phyloP scores from a whole-genome alignment of 1,140 invertebrate species.

The Temnothorax nylanderi region DNA sequence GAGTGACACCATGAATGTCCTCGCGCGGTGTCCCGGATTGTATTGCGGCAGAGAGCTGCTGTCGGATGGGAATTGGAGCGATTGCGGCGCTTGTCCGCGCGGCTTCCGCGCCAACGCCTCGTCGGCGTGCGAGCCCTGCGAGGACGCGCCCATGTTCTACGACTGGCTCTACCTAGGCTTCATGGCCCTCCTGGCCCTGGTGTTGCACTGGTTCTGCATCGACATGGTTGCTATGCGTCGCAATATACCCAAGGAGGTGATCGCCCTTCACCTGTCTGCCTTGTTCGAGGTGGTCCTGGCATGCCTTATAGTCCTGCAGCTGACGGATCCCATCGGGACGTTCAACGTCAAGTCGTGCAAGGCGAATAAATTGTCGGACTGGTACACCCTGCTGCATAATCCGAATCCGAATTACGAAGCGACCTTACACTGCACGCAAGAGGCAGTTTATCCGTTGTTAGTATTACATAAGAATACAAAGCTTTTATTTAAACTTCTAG shows the following conservation, averaged over 20 bases:
- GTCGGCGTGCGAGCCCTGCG: constrained; percentile 92
- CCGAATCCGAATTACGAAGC: constrained; percentile 96
- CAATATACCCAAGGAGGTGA: constrained; percentile 90
- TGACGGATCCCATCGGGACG: constrained; percentile 92
- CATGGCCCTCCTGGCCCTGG: constrained; percentile 94
- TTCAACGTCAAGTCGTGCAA: constrained; percentile 92
- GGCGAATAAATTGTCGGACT: constrained; percentile 93
- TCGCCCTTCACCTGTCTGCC: constrained; percentile 92
- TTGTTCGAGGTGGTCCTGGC: constrained; percentile 92
- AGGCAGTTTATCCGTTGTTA: constrained; percentile 98
- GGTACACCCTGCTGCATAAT: constrained; percentile 98
- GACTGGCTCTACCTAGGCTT: constrained; percentile 98
- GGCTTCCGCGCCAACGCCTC: constrained; percentile 90
- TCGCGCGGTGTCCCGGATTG: constrained; percentile 90
- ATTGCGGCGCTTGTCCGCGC: constrained; percentile 94
- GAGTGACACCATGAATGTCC: constrained; percentile 59
- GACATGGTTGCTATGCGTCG: constrained; percentile 92
- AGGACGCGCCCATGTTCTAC: constrained; percentile 92
- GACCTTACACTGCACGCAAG: constrained; percentile 97
- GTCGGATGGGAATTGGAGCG: constrained; percentile 90
- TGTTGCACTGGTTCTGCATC: constrained; percentile 97
- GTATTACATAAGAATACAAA: constrained; percentile 77
- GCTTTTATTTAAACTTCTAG: neutral
- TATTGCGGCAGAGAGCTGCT: constrained; percentile 93
- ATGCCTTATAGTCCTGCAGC: constrained; percentile 90